Percentiles rank a stretch among this genome's conserved stretches.
Conservation (phyloP, 2,888 invertebrate genomes). For the Pandemis cinnamomeana region DNA sequence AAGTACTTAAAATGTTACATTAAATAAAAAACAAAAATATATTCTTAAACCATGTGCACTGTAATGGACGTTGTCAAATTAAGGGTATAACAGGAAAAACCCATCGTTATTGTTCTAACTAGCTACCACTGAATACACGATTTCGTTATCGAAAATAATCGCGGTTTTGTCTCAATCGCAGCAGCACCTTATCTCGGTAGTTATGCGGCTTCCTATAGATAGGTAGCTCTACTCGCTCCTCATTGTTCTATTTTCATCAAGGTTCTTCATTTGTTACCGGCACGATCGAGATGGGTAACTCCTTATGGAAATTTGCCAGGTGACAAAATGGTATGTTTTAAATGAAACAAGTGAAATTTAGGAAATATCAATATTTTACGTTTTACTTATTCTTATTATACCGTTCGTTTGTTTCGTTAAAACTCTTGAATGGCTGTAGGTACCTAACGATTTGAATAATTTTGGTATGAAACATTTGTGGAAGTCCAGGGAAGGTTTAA, state of each 20-base stretch:
- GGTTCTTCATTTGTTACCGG: constrained; percentile 48
- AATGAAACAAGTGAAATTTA: constrained; percentile 1
- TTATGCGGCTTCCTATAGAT: constrained; percentile 53
- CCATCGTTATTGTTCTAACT: constrained; percentile 18
- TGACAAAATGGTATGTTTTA: constrained; percentile 17
- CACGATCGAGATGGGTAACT: constrained; percentile 34
- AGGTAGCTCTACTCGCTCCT: constrained; percentile 50
- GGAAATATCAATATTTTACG: neutral
- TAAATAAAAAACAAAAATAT: no score
- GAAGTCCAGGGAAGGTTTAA: no score
- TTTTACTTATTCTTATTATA: no score
- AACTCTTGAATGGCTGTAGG: no score
- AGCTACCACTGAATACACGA: constrained; percentile 21
- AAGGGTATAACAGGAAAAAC: constrained; percentile 1
- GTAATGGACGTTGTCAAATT: no score
- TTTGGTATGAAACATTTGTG: no score
- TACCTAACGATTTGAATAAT: no score
- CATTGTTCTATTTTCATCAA: constrained; percentile 58
- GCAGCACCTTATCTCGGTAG: constrained; percentile 39
- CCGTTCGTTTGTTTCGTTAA: no score
- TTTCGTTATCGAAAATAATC: constrained; percentile 38
- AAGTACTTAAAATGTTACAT: no score
- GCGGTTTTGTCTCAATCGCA: constrained; percentile 39
- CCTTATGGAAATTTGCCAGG: constrained; percentile 31
- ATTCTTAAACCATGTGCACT: no score